Conservation (phyloP, 2,888 invertebrate species). For the Leucophora obtusa region DNA sequence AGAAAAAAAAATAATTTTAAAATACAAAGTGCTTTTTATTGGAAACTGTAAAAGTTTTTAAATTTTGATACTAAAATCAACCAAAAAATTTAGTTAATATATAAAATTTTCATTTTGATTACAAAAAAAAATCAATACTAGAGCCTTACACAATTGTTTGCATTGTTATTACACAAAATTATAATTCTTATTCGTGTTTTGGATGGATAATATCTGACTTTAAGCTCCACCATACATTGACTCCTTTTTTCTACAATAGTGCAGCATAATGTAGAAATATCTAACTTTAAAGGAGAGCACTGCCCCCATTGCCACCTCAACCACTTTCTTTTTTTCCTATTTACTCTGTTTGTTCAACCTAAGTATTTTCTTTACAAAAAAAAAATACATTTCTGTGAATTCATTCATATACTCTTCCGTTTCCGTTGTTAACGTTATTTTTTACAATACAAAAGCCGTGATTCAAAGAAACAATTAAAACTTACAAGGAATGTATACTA, state of each 20-base stretch:
- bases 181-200: constrained; percentile 12
- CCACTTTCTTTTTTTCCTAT: not conserved
- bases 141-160: constrained; percentile 22
- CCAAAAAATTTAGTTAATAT: too few species aligned
- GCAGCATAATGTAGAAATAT: not conserved
- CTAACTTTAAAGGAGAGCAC: not conserved
- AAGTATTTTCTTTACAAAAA: not conserved
- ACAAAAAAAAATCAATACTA: constrained; percentile 46
- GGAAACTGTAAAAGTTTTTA: too few species aligned
- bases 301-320: too few species aligned
- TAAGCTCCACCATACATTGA: constrained; percentile 26
- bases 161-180: constrained; percentile 11
- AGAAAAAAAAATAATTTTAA: too few species aligned
- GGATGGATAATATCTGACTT: constrained; percentile 11
- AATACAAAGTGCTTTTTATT: too few species aligned
- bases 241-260: constrained; percentile 12
- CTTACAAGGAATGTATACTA: too few species aligned
- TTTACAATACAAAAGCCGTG: not conserved
- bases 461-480: not conserved
- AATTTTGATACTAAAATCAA: too few species aligned
- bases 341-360: constrained; percentile 6
- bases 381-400: constrained; percentile 19
- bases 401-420: constrained; percentile 32
- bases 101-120: too few species aligned
- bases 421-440: constrained; percentile 37